Evolutionary conservation across 2,113 vertebrate species (phyloP).

Genomic region (Saimiri boliviensis): DNA sequence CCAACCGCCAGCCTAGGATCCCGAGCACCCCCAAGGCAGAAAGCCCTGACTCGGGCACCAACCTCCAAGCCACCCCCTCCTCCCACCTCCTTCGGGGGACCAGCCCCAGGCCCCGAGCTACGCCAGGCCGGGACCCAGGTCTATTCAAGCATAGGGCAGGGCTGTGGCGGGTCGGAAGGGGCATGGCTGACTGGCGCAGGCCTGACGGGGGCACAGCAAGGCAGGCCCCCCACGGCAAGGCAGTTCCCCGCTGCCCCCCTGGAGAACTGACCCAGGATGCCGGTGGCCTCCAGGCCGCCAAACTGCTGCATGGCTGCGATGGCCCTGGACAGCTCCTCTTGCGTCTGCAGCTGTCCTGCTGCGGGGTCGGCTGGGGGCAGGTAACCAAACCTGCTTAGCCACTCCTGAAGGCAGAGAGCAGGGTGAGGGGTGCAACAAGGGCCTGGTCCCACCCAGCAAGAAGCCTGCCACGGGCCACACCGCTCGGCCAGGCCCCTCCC

Average conservation of each 20-base stretch:
- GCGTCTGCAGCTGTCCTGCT: conserved; percentile 92
- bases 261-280: conserved; percentile 88
- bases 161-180: neutral
- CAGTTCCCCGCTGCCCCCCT: fast-evolving
- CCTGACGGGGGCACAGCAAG: too few species aligned
- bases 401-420: conserved; percentile 86
- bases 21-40: neutral
- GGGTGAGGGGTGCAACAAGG: neutral
- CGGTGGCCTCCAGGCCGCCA: conserved; percentile 93
- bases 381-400: conserved; percentile 97
- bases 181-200: fast-evolving
- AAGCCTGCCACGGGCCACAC: fast-evolving
- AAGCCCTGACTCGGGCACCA: neutral
- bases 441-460: neutral
- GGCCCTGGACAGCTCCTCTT: conserved; percentile 93
- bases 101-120: neutral
- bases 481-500: neutral
- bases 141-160: fast-evolving
- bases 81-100: fast-evolving
- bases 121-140: too few species aligned
- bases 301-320: conserved; percentile 97
- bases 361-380: conserved; percentile 91
- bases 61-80: fast-evolving
- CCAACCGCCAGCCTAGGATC: fast-evolving
- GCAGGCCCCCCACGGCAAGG: neutral